Evolutionary conservation across 2,797 vertebrate species (phyloP).

Genomic region (Cyclopterus lumpus): DNA sequence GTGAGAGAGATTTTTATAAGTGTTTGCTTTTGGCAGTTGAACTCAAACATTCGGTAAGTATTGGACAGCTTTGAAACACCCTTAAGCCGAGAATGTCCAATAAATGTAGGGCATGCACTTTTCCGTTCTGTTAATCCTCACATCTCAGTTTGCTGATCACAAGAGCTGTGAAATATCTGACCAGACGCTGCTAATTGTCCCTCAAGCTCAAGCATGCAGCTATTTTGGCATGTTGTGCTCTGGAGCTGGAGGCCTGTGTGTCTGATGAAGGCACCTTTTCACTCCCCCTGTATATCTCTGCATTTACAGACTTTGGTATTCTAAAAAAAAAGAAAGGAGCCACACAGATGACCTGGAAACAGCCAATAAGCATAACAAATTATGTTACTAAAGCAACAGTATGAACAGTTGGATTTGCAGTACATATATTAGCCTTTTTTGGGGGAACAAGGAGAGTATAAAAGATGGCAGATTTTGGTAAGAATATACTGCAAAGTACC

Average conservation of each 20-base stretch:
- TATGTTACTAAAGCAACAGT: background rate
- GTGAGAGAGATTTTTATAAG: slow-evolving; percentile 2
- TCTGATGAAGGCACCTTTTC: background rate
- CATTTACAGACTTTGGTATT: background rate
- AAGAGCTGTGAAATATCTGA: background rate
- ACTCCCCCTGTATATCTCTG: background rate
- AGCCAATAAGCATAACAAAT: background rate
- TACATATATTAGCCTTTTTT: background rate
- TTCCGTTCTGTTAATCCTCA: background rate
- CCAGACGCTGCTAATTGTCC: background rate
- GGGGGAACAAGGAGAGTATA: too few relatives aligned
- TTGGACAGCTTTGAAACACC: background rate
- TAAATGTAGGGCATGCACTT: background rate
- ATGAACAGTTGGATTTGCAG: background rate
- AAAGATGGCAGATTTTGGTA: background rate
- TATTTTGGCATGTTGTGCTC: background rate
- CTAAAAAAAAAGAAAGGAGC: background rate
- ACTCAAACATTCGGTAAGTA: background rate
- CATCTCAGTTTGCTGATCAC: background rate
- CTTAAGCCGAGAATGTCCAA: background rate
- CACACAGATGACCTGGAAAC: background rate
- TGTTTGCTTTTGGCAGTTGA: slow-evolving; percentile 23
- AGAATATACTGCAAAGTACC: background rate
- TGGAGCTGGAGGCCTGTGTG: background rate
- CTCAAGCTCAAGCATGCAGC: background rate